Evolutionary conservation across 2,888 invertebrate genomes (phyloP).

Genomic region (Polyommatus iphigenia): DNA sequence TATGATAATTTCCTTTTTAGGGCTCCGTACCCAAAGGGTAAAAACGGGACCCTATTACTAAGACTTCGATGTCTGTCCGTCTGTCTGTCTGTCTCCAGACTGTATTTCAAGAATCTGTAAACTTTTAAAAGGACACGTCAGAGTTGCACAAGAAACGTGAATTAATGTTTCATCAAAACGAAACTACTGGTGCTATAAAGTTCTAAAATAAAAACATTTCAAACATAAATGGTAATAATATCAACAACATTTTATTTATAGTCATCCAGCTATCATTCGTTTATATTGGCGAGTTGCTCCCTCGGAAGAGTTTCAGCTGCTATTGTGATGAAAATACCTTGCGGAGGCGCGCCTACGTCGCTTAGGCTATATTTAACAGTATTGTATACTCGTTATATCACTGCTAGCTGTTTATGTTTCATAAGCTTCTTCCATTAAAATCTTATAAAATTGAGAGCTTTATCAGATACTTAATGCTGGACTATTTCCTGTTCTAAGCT

Average conservation of each 20-base stretch:
- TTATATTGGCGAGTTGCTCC: conserved; percentile 32
- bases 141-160: too few species aligned
- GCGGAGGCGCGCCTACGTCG: conserved; percentile 35
- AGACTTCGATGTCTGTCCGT: too few species aligned
- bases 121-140: too few species aligned
- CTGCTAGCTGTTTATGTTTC: not conserved
- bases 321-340: conserved; percentile 33
- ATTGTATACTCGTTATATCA: conserved; percentile 29
- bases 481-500: too few species aligned
- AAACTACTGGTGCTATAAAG: not conserved
- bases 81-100: too few species aligned
- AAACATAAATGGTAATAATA: not conserved
- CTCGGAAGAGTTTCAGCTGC: conserved; percentile 32
- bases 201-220: not conserved
- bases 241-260: not conserved
- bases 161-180: too few species aligned
- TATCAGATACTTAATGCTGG: too few species aligned
- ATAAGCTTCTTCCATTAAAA: not conserved
- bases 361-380: conserved; percentile 34
- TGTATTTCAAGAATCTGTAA: too few species aligned
- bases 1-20: too few species aligned
- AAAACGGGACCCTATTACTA: too few species aligned
- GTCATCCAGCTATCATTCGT: conserved; percentile 9
- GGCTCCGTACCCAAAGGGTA: too few species aligned
- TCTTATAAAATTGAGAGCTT: too few species aligned